Evolutionary conservation across 2,797 vertebrate genomes (phyloP), one percentile per base, ranked within the genome.

Genomic region (Tokudaia muenninki): DNA sequence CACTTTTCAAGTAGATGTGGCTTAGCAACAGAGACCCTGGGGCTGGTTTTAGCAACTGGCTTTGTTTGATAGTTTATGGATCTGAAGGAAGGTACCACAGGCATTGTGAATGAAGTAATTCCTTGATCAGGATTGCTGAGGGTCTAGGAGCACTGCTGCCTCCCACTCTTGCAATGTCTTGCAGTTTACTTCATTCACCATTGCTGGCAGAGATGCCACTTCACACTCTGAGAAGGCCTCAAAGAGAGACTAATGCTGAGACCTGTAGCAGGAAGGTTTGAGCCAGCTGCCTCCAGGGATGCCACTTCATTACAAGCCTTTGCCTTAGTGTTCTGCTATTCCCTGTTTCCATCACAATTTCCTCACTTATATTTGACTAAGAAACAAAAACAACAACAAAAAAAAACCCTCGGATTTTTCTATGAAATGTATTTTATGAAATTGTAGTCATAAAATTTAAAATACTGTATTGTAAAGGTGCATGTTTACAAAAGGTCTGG

Each of bases 121-220:
- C 9, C 3, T 16, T 2, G 0, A 5, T 47, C 52, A 86, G 52
- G 13, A 7, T 52, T 9, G 16, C 65, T 4, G 7, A 12, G 34
- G 29, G 57, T 10, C 3, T 41, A 10, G n/a, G 31, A n/a, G 61
- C 65, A n/a, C 75, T 37, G 80, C 80, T 44, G 80, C 31, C 24
- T 72, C 17, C 44, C 0, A 0, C 29, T 50, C 6, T 0, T 3
- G 5, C 26, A 26, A 2, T 17, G 22, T 41, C 21, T 4, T 6
- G 87, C 67, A 1, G 0, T 50, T 63, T 52, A 10, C 31, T 14
- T 16, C 3, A 6, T 13, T 37, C 55, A 21, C 83, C 6, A 0
- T 29, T 37, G 34, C 17, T 29, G 31, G 78, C 2, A 0, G 19
- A 87, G 41, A 2, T 7, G 9, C 34, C 24, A 65, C 11, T 13